phyloP scores from a whole-genome alignment of 2,888 invertebrate species.

The Ophonus ardosiacus region DNA sequence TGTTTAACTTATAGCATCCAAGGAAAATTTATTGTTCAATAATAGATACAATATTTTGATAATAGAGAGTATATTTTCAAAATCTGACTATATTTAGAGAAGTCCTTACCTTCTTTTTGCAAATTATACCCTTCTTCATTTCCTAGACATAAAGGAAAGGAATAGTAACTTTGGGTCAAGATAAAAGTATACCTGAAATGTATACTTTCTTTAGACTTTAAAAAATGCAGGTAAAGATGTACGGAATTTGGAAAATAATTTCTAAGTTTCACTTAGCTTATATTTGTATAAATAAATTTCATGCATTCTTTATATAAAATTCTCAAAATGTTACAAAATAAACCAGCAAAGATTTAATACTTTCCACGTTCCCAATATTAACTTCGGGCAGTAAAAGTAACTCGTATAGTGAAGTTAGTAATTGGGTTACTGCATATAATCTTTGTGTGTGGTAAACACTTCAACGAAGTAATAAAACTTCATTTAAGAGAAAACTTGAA shows the following conservation, averaged over 20 bases:
- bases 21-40: no score
- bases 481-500: conserved; percentile 29
- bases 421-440: background rate
- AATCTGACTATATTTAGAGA: background rate
- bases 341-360: background rate
- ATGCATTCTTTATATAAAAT: background rate
- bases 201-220: background rate
- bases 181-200: background rate
- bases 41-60: no score
- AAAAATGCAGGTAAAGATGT: background rate
- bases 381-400: background rate
- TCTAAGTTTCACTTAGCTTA: background rate
- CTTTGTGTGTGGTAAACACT: background rate
- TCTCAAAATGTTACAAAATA: background rate
- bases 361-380: background rate
- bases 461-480: background rate
- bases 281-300: background rate
- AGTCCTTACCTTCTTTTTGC: background rate
- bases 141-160: background rate
- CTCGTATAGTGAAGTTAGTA: background rate
- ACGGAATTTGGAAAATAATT: background rate
- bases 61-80: no score
- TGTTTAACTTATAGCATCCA: no score
- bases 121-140: background rate
- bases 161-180: background rate